Evolutionary conservation across 2,113 vertebrate species (phyloP), one percentile per base, ranked within the genome.

Genomic region (Galeopterus variegatus): DNA sequence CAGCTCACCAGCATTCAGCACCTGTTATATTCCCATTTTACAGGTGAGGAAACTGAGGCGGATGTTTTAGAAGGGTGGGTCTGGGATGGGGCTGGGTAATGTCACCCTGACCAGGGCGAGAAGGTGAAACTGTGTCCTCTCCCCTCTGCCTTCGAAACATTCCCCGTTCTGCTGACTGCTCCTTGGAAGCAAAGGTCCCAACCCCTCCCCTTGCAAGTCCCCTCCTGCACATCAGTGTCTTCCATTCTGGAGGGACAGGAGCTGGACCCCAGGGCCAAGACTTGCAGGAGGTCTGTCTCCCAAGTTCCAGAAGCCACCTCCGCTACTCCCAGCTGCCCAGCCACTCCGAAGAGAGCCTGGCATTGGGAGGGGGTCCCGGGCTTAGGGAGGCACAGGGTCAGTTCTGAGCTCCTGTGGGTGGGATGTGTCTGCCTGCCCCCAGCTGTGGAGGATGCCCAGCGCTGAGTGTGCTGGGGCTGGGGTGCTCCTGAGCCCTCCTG

Each of bases 1-100:
- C 10, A 33, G 41, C 41, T 13, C 1, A 0, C 45, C 23, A 0
- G 24, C 4, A 0, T 4, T 6, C 9, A 7, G 8, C 7, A 1
- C 31, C 73, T 14, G 17, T 33, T 23, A 3, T 1, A 13, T 15
- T 36, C 33, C 62, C 58, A 9, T 11, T 36, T n/a, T 4, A 10
- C 15, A 36, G 64, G 31, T 0, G 28, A 12, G 36, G 3, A 70
- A 90, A 48, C 69, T 0, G 6, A 77, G 83, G 62, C 77, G 26
- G 62, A 3, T 0, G 1, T 12, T 33, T n/a, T 58, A 31, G 24
- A 5, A 60, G 21, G 24, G 11, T 8, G 23, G 14, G 28, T 26
- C 36, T 50, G 3, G 52, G 72, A 1, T 0, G 24, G 28, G 5
- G 5, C 17, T 0, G 1, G 17, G 54, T 58, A n/a, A 50, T 1